These are phyloP conservation scores for Geotrypetes seraphini DNA, from an alignment of 2,797 vertebrate species.

Conservation along the genomic window DNA sequence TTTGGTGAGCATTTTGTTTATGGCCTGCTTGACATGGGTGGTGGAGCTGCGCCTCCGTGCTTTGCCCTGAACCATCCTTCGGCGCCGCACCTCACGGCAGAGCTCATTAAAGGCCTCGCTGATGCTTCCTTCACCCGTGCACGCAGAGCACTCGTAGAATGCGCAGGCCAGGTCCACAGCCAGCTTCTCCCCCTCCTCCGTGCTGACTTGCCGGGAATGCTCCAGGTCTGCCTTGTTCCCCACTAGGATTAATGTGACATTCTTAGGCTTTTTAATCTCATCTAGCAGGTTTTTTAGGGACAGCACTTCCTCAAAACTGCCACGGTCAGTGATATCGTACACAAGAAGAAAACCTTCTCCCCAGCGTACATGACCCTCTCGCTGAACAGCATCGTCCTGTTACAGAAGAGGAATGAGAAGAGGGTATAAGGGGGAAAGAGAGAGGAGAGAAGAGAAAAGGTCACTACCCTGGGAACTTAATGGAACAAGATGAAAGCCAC, in stretches of 20 bases:
- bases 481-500: no score
- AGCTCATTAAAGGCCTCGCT: constrained; percentile 88
- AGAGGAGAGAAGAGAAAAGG: no score
- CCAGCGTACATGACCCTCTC: constrained; percentile 89
- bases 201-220: constrained; percentile 83
- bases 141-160: constrained; percentile 94
- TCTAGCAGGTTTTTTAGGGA: constrained; percentile 81
- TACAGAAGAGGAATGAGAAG: constrained; percentile 10
- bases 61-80: constrained; percentile 87
- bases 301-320: constrained; percentile 86
- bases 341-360: constrained; percentile 89
- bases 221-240: constrained; percentile 95
- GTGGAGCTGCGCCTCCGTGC: constrained; percentile 88
- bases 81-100: constrained; percentile 81
- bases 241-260: constrained; percentile 83
- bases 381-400: constrained; percentile 87
- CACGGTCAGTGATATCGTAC: constrained; percentile 93
- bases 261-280: constrained; percentile 89
- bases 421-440: background rate
- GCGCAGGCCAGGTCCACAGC: constrained; percentile 89
- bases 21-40: constrained; percentile 94
- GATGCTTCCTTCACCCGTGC: constrained; percentile 79
- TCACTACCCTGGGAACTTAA: no score
- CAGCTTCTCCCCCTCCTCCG: constrained; percentile 88
- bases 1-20: constrained; percentile 98